Base-by-base conservation (phyloP, 2,888 invertebrate genomes). In the Erynnis tages region DNA sequence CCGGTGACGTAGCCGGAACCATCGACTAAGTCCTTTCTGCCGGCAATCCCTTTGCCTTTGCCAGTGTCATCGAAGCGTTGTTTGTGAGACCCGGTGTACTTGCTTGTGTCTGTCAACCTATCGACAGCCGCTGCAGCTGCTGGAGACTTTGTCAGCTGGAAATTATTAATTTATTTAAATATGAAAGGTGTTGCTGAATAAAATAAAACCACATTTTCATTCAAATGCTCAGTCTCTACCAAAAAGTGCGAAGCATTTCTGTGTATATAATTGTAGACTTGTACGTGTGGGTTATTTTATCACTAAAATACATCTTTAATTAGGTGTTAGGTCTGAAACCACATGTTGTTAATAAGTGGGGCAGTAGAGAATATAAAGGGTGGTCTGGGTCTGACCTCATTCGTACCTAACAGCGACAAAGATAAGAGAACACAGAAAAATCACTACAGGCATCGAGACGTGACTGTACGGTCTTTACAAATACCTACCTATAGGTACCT, bases 81-180 rank as follows among this genome's bases (percentile, higher is more conserved):
- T 75, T 93, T 95, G 76, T 96, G 96, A 3, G 96, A 95, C 43
- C 97, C 97, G 0, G 97, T 97, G 79, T 96, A 97, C 73, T 95
- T 96, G 66, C 92, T 93, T n/a, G 94, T 92, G 74, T 97, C 96
- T 0, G 97, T 97, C 61, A 97, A 79, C 55, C 97, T 91, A 62
- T 94, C 95, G 2, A 95, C 94, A 0, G 92, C 81, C 7, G 91
- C 91, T 1, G 89, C 89, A 8, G 91, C 89, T 1, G 90, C 80
- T 63, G 87, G 81, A 1, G 85, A 86, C 62, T 87, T 86, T 4
- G 79, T 73, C 52, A 84, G 72, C 87, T 86, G 71, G 6, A 69
- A 75, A 2, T 19, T 41, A 4, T n/a, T n/a, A 34, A 34, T 21
- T 14, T 23, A 7, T 1, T 19, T 21, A 11, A 29, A 1, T 19